A percentile compares a stretch with the other conserved stretches of the same genome.
Conservation (phyloP, 2,113 vertebrate genomes). For the Passerina amoena region DNA sequence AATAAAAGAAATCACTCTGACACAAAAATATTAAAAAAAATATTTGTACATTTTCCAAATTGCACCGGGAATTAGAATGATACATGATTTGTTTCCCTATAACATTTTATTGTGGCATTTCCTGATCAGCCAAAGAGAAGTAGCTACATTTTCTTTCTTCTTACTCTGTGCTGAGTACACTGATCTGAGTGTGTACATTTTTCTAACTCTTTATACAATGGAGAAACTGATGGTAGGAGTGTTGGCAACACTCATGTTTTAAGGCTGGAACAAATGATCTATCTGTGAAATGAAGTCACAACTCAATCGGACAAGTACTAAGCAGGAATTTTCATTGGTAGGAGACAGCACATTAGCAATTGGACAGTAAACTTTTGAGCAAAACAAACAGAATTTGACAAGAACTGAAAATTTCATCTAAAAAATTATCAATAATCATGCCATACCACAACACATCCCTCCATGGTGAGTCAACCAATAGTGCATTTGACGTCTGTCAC, state of each 20-base stretch:
- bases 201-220: background rate
- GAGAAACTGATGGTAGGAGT: background rate
- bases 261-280: background rate
- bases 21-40: background rate
- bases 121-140: background rate
- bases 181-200: background rate
- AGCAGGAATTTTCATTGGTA: background rate
- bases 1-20: background rate
- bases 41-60: background rate
- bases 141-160: background rate
- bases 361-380: background rate
- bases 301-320: background rate
- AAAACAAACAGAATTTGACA: background rate
- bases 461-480: background rate
- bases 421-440: background rate
- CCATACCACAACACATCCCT: background rate
- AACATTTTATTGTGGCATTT: background rate
- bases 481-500: background rate
- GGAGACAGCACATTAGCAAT: background rate
- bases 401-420: background rate
- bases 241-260: background rate
- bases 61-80: background rate
- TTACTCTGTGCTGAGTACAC: background rate
- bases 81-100: background rate
- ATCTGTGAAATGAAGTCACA: background rate